Percentiles rank a stretch among this genome's conserved stretches.
phyloP scores from a whole-genome alignment of 2,888 invertebrate genomes.

The Drosophila prostipennis region DNA sequence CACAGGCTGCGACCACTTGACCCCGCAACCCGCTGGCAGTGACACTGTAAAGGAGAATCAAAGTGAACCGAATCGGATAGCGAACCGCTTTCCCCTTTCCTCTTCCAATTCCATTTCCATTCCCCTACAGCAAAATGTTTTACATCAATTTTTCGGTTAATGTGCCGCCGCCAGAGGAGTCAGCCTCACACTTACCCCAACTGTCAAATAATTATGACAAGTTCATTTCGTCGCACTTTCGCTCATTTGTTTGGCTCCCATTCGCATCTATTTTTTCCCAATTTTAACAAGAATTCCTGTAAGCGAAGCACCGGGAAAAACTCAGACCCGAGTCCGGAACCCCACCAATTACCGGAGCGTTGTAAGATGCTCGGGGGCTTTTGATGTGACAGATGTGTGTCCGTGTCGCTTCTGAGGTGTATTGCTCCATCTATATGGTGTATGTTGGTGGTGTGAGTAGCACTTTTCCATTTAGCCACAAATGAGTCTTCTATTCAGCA shows the following conservation, averaged over 20 bases:
- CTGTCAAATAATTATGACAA: constrained; percentile 83
- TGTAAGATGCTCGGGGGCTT: constrained; percentile 68
- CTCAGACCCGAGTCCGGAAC: background rate
- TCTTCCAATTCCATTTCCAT: background rate
- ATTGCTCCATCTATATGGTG: constrained; percentile 19
- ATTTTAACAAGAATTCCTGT: constrained; percentile 69
- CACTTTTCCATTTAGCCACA: background rate
- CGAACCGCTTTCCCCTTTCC: constrained; percentile 39
- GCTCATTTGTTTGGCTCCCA: constrained; percentile 70
- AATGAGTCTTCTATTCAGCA: background rate
- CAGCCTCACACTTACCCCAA: constrained; percentile 53
- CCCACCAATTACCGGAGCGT: constrained; percentile 78
- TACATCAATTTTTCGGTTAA: constrained; percentile 61
- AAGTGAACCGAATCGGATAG: constrained; percentile 62
- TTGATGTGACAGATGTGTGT: constrained; percentile 76
- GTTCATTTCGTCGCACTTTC: constrained; percentile 79
- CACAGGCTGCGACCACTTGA: constrained; percentile 75
- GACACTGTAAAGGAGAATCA: constrained; percentile 59
- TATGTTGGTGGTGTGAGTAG: background rate
- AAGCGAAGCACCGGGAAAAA: constrained; percentile 43
- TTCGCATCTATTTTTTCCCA: constrained; percentile 34
- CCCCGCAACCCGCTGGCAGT: constrained; percentile 50
- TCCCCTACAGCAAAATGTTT: constrained; percentile 63
- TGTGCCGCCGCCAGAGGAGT: constrained; percentile 42
- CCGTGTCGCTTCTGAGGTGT: constrained; percentile 38